Base-by-base conservation (phyloP, 2,888 invertebrate species). In the Xiphydria camelus region DNA sequence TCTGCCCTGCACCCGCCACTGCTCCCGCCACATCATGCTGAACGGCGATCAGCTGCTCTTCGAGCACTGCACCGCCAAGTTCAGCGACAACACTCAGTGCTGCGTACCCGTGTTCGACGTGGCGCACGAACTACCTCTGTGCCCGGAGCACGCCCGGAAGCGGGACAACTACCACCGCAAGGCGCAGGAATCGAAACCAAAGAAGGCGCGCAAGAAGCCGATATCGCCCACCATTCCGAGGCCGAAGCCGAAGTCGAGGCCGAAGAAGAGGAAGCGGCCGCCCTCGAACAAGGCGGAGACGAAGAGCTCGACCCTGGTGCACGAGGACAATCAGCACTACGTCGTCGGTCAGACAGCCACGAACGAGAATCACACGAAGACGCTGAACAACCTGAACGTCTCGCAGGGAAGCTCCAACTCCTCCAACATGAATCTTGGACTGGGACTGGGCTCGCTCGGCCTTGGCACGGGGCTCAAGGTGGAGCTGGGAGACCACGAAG, bases 1-100 rank as follows among this genome's bases (percentile, higher is more conserved):
- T 3, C 66, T 91, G 58, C 89, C 91, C 0, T 89, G 87, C 70
- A 86, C 90, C 0, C 85, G 89, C 47, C 88, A 92, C 71, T 95
- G 94, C 74, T 80, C 87, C 25, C 77, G 84, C 49, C 95, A 95
- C 78, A 89, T 94, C 59, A 89, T 91, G 78, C 81, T 85, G 51
- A 91, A 92, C 72, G 82, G 86, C 6, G 90, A 91, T 62, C 94
- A 95, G 77, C 82, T 88, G 57, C 77, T 92, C 52, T 91, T 88
- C 76, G 84, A 85, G 68, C 86, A 87, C 61, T 91, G 90, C 75
- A 88, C 89, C 49, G 89, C 88, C 49, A 88, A 89, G 74, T 87
- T 87, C 73, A 82, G 86, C 45, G 87, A 89, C 75, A 85, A 89
- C 64, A 85, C 87, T 21, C 88, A 88, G 70, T 90, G 90, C 73